These are phyloP conservation scores for Riparia riparia DNA, from an alignment of 2,113 vertebrate genomes.

Conservation along the genomic window DNA sequence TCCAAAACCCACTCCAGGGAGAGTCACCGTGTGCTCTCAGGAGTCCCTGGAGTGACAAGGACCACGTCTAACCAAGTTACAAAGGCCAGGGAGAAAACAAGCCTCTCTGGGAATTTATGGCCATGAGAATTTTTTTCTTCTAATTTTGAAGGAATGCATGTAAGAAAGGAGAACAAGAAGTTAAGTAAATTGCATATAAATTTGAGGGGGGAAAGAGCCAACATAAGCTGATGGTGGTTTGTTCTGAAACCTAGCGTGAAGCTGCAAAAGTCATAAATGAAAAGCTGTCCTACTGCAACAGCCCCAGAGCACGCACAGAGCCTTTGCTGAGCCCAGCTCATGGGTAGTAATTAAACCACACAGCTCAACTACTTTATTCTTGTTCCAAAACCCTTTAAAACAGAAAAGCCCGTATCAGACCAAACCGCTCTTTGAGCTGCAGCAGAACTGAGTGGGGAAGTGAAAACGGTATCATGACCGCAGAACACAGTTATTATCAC, in stretches of 20 bases:
- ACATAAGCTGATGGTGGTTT: not conserved
- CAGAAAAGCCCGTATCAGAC: not conserved
- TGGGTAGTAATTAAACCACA: not conserved
- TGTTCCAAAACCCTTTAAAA: not conserved
- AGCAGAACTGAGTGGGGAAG: not conserved
- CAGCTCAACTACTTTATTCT: not conserved
- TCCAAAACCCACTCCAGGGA: not conserved
- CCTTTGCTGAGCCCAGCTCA: not conserved
- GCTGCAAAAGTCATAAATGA: not conserved
- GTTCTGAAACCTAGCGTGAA: not conserved
- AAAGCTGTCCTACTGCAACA: not conserved
- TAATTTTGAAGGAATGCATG: not conserved
- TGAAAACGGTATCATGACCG: not conserved
- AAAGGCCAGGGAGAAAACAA: not conserved
- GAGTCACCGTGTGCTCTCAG: not conserved
- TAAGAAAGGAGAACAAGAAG: not conserved
- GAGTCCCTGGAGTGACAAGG: not conserved
- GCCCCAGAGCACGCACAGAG: not conserved
- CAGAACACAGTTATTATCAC: not conserved
- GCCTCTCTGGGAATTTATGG: not conserved
- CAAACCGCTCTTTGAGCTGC: not conserved
- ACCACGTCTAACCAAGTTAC: not conserved
- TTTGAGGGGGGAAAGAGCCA: fast-evolving
- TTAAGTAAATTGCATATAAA: not conserved
- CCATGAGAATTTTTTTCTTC: not conserved